phyloP scores from a whole-genome alignment of 2,797 vertebrate species.

The Erethizon dorsatum region DNA sequence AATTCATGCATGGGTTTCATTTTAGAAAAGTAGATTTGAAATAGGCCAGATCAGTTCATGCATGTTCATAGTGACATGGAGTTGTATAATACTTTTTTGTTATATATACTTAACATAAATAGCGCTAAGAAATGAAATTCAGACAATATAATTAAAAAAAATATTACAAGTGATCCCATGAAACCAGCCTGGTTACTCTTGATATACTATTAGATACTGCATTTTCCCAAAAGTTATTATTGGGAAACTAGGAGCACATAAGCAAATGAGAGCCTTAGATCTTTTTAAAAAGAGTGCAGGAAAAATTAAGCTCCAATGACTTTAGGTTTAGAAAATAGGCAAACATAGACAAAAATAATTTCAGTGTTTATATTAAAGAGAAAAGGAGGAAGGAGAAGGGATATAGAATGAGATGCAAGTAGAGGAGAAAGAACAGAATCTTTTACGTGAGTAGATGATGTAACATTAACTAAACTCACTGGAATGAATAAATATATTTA shows the following conservation, averaged over 20 bases:
- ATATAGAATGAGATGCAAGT: neutral
- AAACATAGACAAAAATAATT: neutral
- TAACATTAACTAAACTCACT: neutral
- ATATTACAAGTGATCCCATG: neutral
- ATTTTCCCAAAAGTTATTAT: neutral
- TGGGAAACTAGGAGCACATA: neutral
- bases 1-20: neutral
- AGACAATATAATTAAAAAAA: neutral
- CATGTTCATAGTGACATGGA: neutral
- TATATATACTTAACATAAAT: neutral
- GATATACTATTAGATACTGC: neutral
- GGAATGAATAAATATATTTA: neutral
- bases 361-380: neutral
- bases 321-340: neutral
- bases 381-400: accelerated
- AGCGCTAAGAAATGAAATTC: neutral
- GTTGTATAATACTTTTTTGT: neutral
- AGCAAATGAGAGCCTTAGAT: neutral
- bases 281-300: neutral
- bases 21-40: neutral
- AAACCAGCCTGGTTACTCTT: too few relatives aligned
- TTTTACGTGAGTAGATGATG: neutral
- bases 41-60: neutral
- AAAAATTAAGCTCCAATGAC: neutral
- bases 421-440: neutral